phyloP scores from a whole-genome alignment of 1,140 invertebrate genomes.

The Lepidurus apus region DNA sequence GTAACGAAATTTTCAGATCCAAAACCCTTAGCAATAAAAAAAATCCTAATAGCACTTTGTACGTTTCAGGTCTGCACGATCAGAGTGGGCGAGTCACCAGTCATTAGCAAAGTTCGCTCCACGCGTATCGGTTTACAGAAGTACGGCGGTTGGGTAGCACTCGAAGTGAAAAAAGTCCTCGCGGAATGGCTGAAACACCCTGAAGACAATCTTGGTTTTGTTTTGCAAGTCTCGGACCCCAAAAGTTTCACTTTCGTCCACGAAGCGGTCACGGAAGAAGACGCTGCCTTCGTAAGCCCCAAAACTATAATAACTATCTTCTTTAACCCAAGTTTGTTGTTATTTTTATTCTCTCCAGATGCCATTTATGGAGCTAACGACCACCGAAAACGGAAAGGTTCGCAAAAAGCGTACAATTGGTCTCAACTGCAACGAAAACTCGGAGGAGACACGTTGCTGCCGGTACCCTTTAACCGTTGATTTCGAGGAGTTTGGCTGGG shows the following conservation, averaged over 20 bases:
- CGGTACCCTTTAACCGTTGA: constrained; percentile 88
- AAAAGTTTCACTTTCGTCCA: constrained; percentile 1
- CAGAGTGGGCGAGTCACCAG: constrained; percentile 34
- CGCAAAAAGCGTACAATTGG: constrained; percentile 66
- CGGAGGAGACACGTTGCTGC: constrained; percentile 74
- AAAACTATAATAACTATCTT: not conserved
- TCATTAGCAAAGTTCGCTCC: constrained; percentile 32
- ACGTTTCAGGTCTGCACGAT: constrained; percentile 34
- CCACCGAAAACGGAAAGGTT: constrained; percentile 57
- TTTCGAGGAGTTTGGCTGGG: constrained; percentile 95
- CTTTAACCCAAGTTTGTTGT: not conserved
- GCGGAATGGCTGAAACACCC: constrained; percentile 67
- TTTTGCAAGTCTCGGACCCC: constrained; percentile 54
- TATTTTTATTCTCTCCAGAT: constrained; percentile 50
- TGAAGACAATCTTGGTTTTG: constrained; percentile 64
- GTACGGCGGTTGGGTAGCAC: constrained; percentile 61
- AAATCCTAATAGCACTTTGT: no score
- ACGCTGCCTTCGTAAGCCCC: not conserved
- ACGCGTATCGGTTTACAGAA: constrained; percentile 34
- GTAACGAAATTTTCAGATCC: not conserved
- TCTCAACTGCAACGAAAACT: constrained; percentile 69
- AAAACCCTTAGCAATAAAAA: not conserved
- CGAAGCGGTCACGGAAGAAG: constrained; percentile 13
- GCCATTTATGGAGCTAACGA: constrained; percentile 72
- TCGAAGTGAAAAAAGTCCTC: constrained; percentile 70